These are phyloP conservation scores for Itoplectis maculator DNA, from an alignment of 2,888 invertebrate species.

Conservation along the genomic window DNA sequence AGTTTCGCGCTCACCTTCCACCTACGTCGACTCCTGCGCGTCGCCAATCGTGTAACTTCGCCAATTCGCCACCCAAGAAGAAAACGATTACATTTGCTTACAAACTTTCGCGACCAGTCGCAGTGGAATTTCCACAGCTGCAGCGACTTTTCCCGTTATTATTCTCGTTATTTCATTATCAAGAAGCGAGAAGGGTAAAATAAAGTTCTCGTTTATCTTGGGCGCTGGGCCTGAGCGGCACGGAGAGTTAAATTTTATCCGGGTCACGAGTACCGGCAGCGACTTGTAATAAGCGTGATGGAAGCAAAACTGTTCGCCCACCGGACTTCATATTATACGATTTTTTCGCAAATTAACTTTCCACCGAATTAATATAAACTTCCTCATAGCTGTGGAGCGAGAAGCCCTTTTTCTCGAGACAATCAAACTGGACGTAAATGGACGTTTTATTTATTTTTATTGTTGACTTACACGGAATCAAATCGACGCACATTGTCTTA, in stretches of 20 bases:
- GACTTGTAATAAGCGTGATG: background rate
- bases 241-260: background rate
- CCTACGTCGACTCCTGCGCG: background rate
- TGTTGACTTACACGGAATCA: too few species aligned
- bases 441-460: too few species aligned
- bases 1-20: background rate
- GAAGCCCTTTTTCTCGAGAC: too few species aligned
- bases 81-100: background rate
- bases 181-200: background rate
- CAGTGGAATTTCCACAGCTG: background rate
- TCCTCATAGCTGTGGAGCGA: too few species aligned
- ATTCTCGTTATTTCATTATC: slow-evolving; percentile 2
- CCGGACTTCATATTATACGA: too few species aligned
- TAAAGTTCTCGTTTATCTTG: background rate
- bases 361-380: too few species aligned
- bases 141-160: background rate
- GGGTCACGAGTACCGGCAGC: background rate
- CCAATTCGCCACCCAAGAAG: background rate
- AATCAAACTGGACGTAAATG: too few species aligned
- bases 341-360: background rate
- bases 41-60: background rate
- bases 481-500: too few species aligned
- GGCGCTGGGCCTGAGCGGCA: too few species aligned
- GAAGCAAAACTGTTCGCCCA: background rate
- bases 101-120: background rate